phyloP scores from a whole-genome alignment of 2,888 invertebrate species.

The Epistrophella euchroma region DNA sequence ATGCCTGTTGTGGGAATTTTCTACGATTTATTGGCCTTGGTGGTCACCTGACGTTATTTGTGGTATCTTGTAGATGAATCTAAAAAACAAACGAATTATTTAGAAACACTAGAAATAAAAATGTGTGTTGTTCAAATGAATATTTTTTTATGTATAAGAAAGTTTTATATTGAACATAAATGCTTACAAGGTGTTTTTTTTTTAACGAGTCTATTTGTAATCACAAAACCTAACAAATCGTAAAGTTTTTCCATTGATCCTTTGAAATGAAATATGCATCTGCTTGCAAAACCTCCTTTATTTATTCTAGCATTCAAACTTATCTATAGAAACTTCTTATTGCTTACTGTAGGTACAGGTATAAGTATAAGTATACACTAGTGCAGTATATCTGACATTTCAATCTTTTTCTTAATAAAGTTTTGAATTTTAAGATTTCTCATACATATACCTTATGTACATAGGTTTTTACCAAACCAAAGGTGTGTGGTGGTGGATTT shows the following conservation, averaged over 20 bases:
- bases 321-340: conserved; percentile 21
- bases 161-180: background rate
- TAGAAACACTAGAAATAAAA: background rate
- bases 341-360: background rate
- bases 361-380: too few species aligned
- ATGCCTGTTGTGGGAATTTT: conserved; percentile 66
- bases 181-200: background rate
- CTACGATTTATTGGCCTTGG: conserved; percentile 59
- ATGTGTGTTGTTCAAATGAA: too few species aligned
- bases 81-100: conserved; percentile 6
- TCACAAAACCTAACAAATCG: background rate
- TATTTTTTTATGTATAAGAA: too few species aligned
- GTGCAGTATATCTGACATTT: background rate
- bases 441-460: background rate
- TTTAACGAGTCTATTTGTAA: background rate
- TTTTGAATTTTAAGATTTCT: background rate
- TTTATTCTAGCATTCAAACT: conserved; percentile 17
- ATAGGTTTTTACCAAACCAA: background rate
- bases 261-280: conserved; percentile 9
- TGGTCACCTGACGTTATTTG: conserved; percentile 68
- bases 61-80: conserved; percentile 65
- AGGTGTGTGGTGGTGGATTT: background rate
- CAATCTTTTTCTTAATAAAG: background rate
- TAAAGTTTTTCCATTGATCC: conserved; percentile 11
- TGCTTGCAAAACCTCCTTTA: background rate